These are phyloP conservation scores for Cyanistes caeruleus DNA, from an alignment of 2,113 vertebrate genomes.

Conservation along the genomic window DNA sequence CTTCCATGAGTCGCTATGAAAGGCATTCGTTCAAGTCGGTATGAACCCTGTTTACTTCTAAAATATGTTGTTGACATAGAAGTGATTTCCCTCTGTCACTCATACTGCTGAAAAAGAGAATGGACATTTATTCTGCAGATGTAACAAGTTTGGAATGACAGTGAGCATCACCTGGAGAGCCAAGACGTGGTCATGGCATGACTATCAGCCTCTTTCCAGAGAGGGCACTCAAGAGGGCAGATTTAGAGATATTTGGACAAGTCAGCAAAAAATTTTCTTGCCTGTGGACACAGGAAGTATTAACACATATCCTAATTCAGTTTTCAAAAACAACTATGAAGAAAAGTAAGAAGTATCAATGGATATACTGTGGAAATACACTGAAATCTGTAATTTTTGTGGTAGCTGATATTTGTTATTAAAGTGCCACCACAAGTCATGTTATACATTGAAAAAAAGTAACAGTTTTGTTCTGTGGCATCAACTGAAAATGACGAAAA, in stretches of 20 bases:
- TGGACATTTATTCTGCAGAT: background rate
- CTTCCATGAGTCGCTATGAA: background rate
- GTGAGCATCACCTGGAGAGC: background rate
- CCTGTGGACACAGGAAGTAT: background rate
- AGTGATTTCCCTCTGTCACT: background rate
- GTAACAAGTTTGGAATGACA: background rate
- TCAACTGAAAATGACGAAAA: background rate
- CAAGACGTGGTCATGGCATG: background rate
- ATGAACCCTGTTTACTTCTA: background rate
- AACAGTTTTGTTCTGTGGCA: background rate
- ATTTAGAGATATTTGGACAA: background rate
- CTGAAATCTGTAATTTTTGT: background rate
- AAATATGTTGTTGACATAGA: background rate
- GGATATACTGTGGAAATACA: background rate
- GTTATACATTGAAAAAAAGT: background rate
- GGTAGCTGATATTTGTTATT: background rate
- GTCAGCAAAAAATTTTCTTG: background rate
- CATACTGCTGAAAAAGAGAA: background rate
- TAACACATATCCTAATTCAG: background rate
- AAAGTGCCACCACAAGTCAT: background rate
- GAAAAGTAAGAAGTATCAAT: background rate
- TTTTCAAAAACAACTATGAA: background rate
- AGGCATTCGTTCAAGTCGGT: fast-evolving
- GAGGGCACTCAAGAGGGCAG: background rate
- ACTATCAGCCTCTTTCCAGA: background rate